Evolutionary conservation across 1,140 invertebrate genomes (phyloP), one percentile per base, ranked within the genome.

Genomic region (Heliconius melpomene): DNA sequence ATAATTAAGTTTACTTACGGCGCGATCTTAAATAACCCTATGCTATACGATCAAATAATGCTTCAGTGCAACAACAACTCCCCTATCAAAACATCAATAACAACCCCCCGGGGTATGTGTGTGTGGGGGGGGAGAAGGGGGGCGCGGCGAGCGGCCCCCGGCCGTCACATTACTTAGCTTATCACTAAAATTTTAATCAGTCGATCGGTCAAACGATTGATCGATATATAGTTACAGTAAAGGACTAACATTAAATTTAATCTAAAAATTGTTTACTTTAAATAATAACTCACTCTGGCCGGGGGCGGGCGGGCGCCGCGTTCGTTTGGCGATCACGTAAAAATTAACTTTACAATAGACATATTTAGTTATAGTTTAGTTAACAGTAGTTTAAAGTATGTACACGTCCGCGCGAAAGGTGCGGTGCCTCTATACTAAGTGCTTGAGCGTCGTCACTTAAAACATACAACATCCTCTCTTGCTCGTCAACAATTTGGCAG

Each of bases 201-300:
- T 94, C 93, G 91, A 94, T 93, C 93, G 93, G 90, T 93, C 93
- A 93, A 94, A 92, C 88, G 90, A 93, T 94, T 93, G 93, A 94
- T 91, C 93, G 93, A 93, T 94, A 93, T 92, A 93, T 92, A 93
- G 88, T 93, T 36, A 94, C 91, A 94, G 92, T 93, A 94, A 93
- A 93, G 90, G 93, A 94, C 93, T 93, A 94, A 94, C 84, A 94
- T 94, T 94, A 94, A 93, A 94, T 93, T 93, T 94, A 94, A 94
- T 94, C 93, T 93, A 94, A 93, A 90, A 93, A 89, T 93, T 91
- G 40, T 46, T 94, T 93, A 94, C 88, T 91, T 94, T 93, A 94
- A 93, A 94, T 93, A 89, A 93, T 93, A 94, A 91, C 87, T 91
- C 91, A 92, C 90, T 88, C 90, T 87, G 88, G 85, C 84, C 84